Conservation (phyloP, 2,113 vertebrate genomes). For the Myotis davidii region DNA sequence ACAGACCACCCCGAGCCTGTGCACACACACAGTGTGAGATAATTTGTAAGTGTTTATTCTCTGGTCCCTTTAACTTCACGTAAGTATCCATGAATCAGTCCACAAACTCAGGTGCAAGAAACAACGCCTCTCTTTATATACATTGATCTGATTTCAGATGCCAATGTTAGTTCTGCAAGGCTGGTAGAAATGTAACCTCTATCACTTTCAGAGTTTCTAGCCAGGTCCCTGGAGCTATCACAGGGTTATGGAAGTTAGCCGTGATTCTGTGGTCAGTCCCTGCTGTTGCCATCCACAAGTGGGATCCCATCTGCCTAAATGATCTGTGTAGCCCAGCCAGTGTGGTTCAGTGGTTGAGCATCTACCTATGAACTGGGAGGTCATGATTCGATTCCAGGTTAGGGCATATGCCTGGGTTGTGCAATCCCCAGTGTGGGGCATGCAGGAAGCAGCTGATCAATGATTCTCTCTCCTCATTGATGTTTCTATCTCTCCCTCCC, state of each 20-base stretch:
- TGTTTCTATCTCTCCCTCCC: too few relatives aligned
- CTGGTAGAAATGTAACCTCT: not conserved
- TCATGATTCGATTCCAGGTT: too few relatives aligned
- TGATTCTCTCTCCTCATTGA: too few relatives aligned
- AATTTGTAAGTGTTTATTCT: not conserved
- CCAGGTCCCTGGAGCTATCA: not conserved
- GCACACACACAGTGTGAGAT: not conserved
- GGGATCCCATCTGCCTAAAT: not conserved
- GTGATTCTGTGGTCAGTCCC: not conserved
- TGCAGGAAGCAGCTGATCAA: too few relatives aligned
- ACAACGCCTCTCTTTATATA: not conserved
- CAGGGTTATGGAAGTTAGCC: not conserved
- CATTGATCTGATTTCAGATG: not conserved
- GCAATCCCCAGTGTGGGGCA: too few relatives aligned
- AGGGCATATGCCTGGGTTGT: too few relatives aligned
- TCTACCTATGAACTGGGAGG: too few relatives aligned
- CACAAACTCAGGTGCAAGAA: not conserved
- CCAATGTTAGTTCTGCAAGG: not conserved
- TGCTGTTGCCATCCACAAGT: too few relatives aligned
- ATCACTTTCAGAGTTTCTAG: not conserved
- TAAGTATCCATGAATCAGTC: not conserved
- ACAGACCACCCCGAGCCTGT: not conserved
- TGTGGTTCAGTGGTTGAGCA: too few relatives aligned
- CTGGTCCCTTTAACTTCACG: not conserved
- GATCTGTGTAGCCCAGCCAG: too few relatives aligned